These are phyloP conservation scores for Micromys minutus DNA, from an alignment of 2,113 vertebrate genomes.

Conservation along the genomic window DNA sequence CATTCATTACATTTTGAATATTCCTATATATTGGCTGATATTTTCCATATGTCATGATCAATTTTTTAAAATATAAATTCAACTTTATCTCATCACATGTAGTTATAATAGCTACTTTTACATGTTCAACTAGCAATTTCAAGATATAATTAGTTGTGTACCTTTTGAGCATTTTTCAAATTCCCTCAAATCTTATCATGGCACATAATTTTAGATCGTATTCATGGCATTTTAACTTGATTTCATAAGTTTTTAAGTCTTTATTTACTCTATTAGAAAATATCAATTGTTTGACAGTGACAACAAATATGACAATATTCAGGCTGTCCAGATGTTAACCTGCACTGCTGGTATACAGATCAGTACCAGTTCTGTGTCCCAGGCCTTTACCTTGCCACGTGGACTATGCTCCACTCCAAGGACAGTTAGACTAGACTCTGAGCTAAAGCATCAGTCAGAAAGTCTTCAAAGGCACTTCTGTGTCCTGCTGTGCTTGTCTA, in stretches of 20 bases:
- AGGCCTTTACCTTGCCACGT: background rate
- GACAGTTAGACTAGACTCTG: background rate
- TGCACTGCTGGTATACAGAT: background rate
- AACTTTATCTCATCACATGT: background rate
- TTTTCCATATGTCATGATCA: background rate
- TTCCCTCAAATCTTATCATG: background rate
- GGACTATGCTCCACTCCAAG: background rate
- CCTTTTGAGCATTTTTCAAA: background rate
- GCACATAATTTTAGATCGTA: constrained; percentile 5
- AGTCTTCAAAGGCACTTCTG: background rate
- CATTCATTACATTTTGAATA: background rate
- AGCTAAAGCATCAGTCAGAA: background rate
- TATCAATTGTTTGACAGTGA: background rate
- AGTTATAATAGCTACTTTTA: background rate
- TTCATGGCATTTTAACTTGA: constrained; percentile 19
- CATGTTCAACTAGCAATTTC: background rate
- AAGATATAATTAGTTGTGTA: background rate
- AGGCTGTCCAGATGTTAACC: background rate
- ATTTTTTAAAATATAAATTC: background rate
- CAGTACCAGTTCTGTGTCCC: background rate
- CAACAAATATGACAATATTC: background rate
- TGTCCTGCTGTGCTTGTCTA: background rate
- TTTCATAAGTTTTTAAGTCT: background rate
- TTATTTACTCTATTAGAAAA: constrained; percentile 9
- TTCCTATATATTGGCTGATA: background rate